Evolutionary conservation across 30 jellyfish, hydroid and myxozoan genomes (phyloP).

Genomic region (Catostylus mosaicus): DNA sequence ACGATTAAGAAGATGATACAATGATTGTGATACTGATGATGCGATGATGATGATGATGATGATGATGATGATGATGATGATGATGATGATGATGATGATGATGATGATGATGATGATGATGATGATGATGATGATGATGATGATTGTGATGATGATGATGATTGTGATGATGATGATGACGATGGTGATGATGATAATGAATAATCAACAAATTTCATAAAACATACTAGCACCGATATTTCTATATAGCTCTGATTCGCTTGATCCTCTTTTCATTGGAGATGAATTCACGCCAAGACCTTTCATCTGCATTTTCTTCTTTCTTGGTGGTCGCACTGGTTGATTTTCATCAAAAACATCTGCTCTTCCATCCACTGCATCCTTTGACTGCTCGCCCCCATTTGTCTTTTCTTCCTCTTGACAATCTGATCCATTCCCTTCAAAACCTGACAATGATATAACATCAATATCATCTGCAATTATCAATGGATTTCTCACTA

Average conservation of each 20-base stretch:
- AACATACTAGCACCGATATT: slow-evolving; percentile 13
- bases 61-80: too few species aligned
- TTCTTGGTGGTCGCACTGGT: slow-evolving; percentile 66
- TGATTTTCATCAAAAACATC: slow-evolving; percentile 30
- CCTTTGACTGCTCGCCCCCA: not conserved
- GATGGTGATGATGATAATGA: too few species aligned
- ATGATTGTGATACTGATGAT: too few species aligned
- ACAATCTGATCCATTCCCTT: not conserved
- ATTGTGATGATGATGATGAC: too few species aligned
- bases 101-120: too few species aligned
- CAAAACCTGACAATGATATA: slow-evolving; percentile 69
- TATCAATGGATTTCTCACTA: not conserved
- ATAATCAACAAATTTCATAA: too few species aligned
- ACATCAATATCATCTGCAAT: slow-evolving; percentile 45
- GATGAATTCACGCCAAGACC: not conserved
- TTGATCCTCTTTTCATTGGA: slow-evolving; percentile 35
- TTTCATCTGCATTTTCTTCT: slow-evolving; percentile 3
- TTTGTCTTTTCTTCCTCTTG: not conserved
- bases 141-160: too few species aligned
- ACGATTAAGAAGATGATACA: not conserved
- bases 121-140: too few species aligned
- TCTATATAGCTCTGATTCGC: slow-evolving; percentile 35
- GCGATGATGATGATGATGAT: too few species aligned
- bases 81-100: too few species aligned
- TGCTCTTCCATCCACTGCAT: not conserved